A percentile compares a stretch with the other conserved stretches of the same genome.
phyloP scores from a whole-genome alignment of 2,888 invertebrate species.

The Cecidostiba fungosa region DNA sequence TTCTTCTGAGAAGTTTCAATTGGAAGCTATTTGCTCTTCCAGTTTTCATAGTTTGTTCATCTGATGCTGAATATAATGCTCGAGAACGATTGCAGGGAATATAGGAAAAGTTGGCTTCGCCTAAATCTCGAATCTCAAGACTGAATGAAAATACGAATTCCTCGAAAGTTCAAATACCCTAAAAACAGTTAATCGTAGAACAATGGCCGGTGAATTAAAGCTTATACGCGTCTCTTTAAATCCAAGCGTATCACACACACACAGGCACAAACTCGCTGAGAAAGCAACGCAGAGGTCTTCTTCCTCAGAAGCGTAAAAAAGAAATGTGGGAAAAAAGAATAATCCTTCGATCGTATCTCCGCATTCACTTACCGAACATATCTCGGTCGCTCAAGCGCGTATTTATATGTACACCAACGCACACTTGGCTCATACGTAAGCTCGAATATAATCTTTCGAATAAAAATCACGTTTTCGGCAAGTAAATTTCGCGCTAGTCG shows the following conservation, averaged over 20 bases:
- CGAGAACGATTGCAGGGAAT: background rate
- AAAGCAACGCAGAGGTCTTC: background rate
- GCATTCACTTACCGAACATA: background rate
- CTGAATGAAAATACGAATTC: background rate
- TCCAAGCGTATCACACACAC: conserved; percentile 5
- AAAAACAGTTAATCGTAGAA: conserved; percentile 51
- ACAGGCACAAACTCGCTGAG: conserved; percentile 38
- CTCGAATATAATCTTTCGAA: background rate
- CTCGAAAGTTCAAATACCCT: conserved; percentile 16
- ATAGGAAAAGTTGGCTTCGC: background rate
- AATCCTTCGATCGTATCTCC: conserved; percentile 36
- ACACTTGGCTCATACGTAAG: background rate
- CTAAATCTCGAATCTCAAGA: background rate
- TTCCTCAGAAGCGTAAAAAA: conserved; percentile 14
- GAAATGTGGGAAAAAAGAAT: conserved; percentile 50
- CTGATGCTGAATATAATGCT: background rate
- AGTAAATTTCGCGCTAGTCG: background rate
- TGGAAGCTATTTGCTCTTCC: background rate
- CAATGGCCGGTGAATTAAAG: conserved; percentile 49
- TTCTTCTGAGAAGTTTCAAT: conserved; percentile 9
- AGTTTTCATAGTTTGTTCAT: conserved; percentile 8
- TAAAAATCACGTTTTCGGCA: conserved; percentile 4
- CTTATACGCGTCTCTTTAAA: conserved; percentile 14
- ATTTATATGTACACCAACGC: background rate
- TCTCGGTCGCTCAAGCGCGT: background rate